phyloP scores from a whole-genome alignment of 2,113 vertebrate species.

The Neodon shergylaensis region DNA sequence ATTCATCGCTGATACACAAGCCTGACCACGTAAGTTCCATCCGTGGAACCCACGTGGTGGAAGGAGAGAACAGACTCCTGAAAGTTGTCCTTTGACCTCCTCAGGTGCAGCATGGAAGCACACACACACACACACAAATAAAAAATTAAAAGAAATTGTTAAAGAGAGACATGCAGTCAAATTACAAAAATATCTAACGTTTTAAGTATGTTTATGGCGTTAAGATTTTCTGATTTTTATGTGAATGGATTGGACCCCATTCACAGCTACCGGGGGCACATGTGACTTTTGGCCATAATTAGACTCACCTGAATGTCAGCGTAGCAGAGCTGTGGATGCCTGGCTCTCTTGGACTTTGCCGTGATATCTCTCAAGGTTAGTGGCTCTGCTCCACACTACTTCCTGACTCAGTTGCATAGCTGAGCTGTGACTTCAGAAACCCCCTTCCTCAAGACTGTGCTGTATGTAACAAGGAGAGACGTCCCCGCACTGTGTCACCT shows the following conservation, averaged over 20 bases:
- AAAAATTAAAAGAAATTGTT: not conserved
- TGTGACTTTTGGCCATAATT: not conserved
- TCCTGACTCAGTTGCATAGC: accelerated
- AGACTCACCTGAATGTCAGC: not conserved
- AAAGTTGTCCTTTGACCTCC: not conserved
- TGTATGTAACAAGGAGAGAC: too few relatives aligned
- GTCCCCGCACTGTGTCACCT: accelerated
- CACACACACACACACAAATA: not conserved
- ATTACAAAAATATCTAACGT: not conserved
- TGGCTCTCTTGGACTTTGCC: not conserved
- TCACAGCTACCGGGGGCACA: too few relatives aligned
- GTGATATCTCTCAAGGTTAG: accelerated
- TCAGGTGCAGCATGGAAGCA: not conserved
- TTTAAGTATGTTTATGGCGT: not conserved
- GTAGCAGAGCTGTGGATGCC: not conserved
- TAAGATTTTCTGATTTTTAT: not conserved
- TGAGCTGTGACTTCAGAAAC: not conserved
- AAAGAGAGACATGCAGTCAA: not conserved
- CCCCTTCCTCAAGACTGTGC: not conserved
- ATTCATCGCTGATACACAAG: not conserved
- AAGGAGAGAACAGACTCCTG: not conserved
- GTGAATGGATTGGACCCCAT: not conserved
- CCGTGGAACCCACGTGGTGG: too few relatives aligned
- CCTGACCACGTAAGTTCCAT: not conserved
- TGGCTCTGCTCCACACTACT: accelerated